A percentile compares a stretch with the other conserved stretches of the same genome.
Evolutionary conservation across 1,140 invertebrate species (phyloP).

Genomic region (Bombus sibiricus): DNA sequence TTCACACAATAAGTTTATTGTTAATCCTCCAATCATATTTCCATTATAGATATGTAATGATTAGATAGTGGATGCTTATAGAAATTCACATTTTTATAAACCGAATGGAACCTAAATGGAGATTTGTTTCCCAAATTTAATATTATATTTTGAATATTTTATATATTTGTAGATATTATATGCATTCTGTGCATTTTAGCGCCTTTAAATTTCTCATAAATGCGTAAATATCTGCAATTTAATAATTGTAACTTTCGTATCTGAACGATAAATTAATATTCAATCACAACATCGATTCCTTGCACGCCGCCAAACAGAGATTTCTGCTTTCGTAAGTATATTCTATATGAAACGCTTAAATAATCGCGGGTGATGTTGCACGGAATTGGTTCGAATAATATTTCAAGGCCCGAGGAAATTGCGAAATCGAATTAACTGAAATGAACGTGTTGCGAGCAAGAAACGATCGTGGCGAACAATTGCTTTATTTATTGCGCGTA

Average conservation of each 20-base stretch:
- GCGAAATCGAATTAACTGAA: slow-evolving; percentile 22
- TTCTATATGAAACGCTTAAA: background rate
- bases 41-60: too few relatives aligned
- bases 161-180: background rate
- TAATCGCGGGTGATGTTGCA: background rate
- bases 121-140: too few relatives aligned
- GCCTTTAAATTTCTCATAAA: background rate
- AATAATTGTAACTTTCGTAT: background rate
- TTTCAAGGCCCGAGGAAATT: background rate
- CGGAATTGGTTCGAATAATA: slow-evolving; percentile 3
- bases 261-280: background rate
- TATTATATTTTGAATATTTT: background rate
- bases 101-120: too few relatives aligned
- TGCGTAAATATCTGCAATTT: too few relatives aligned
- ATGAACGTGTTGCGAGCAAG: slow-evolving; percentile 15
- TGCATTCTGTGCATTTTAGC: background rate
- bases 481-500: slow-evolving; percentile 30
- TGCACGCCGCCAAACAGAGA: too few relatives aligned
- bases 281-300: background rate
- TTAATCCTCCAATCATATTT: background rate
- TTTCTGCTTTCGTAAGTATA: background rate
- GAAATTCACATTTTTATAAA: too few relatives aligned
- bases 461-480: slow-evolving; percentile 19
- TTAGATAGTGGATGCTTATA: too few relatives aligned
- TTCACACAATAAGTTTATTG: background rate